Percentiles rank a stretch among this genome's conserved stretches.
These are phyloP conservation scores for Rotaria socialis DNA, from an alignment of 2,888 invertebrate genomes.

Conservation along the genomic window DNA sequence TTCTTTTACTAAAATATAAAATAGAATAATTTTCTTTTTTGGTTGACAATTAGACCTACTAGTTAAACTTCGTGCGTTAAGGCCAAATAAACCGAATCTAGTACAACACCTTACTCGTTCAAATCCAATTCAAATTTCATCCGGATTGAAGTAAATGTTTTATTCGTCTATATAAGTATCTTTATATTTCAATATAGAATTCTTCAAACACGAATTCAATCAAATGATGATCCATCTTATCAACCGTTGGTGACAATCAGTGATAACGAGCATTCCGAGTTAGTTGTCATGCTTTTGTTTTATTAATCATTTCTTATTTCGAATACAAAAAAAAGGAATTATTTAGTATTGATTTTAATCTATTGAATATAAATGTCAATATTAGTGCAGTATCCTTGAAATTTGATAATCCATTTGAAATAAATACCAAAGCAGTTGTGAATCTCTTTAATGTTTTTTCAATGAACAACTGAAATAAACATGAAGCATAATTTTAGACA, in stretches of 20 bases:
- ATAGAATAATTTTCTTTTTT: no score
- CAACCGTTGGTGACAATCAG: constrained; percentile 25
- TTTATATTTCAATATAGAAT: background rate
- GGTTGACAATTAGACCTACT: background rate
- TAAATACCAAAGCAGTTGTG: no score
- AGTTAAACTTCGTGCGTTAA: background rate
- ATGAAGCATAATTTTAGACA: no score
- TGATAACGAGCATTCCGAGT: constrained; percentile 4
- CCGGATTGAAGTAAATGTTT: background rate
- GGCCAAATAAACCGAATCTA: background rate
- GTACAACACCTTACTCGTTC: background rate
- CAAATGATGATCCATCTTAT: background rate
- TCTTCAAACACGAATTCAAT: background rate
- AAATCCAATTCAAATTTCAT: background rate
- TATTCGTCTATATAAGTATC: background rate
- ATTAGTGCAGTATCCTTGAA: no score
- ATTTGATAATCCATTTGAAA: no score
- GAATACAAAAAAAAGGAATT: no score
- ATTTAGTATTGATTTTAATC: no score
- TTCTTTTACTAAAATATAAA: no score
- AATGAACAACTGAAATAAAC: no score
- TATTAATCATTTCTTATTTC: background rate
- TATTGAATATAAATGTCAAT: no score
- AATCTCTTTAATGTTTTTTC: no score
- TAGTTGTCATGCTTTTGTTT: background rate